Percentiles rank a stretch among this genome's conserved stretches.
phyloP scores from a whole-genome alignment of 2,797 vertebrate species.

The Glyptemys insculpta region DNA sequence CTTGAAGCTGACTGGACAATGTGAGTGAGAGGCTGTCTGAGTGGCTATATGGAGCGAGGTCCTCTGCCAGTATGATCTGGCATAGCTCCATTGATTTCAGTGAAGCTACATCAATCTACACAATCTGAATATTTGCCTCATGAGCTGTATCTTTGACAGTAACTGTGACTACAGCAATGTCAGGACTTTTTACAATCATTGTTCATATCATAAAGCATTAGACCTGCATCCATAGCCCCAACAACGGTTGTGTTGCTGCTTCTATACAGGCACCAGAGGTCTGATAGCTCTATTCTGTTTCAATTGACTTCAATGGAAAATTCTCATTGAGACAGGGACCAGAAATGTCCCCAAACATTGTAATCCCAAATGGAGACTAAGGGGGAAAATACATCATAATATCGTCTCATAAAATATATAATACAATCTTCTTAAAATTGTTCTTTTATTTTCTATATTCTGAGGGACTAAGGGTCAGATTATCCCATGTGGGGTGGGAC shows the following conservation, averaged over 20 bases:
- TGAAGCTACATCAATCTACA: constrained; percentile 1
- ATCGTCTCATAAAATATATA: neutral
- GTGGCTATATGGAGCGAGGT: neutral
- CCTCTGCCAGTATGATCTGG: neutral
- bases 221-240: constrained; percentile 1
- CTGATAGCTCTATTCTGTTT: neutral
- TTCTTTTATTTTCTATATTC: neutral
- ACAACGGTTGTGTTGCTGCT: neutral
- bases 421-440: neutral
- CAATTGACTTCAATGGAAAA: neutral
- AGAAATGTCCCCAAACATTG: neutral
- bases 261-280: neutral
- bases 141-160: constrained; percentile 56
- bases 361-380: neutral
- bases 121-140: neutral
- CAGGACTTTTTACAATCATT: constrained; percentile 31
- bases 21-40: neutral
- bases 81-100: neutral
- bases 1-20: neutral
- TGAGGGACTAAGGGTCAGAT: neutral
- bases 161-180: constrained; percentile 4
- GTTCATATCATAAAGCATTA: neutral
- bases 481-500: neutral
- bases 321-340: neutral
- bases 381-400: neutral